Evolutionary conservation across 2,888 invertebrate genomes (phyloP).

Genomic region (Drosophila niveifrons): DNA sequence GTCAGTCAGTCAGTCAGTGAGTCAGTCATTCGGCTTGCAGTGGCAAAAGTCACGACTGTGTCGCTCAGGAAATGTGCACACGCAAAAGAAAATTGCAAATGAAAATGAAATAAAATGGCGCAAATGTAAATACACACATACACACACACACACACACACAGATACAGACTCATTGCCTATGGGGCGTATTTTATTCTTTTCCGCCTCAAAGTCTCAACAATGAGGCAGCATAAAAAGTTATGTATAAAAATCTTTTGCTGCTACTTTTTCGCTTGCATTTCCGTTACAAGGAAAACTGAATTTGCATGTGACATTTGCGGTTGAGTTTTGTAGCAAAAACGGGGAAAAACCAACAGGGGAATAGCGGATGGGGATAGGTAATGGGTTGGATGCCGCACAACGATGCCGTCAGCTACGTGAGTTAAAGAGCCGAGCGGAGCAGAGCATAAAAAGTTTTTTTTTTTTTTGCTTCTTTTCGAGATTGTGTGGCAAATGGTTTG

Average conservation of each 20-base stretch:
- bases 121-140: slow-evolving; percentile 59
- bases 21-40: slow-evolving; percentile 34
- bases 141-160: slow-evolving; percentile 8
- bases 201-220: slow-evolving; percentile 63
- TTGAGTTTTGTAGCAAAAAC: slow-evolving; percentile 40
- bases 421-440: slow-evolving; percentile 39
- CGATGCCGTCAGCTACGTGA: slow-evolving; percentile 41
- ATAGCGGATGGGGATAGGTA: slow-evolving; percentile 1
- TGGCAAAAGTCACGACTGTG: slow-evolving; percentile 64
- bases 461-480: slow-evolving; percentile 7
- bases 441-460: slow-evolving; percentile 26
- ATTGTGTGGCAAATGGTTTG: slow-evolving; percentile 20
- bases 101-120: slow-evolving; percentile 74
- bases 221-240: slow-evolving; percentile 70
- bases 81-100: slow-evolving; percentile 72
- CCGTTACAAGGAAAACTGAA: slow-evolving; percentile 70
- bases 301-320: slow-evolving; percentile 74
- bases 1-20: slow-evolving; percentile 17
- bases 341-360: slow-evolving; percentile 22
- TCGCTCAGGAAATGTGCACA: slow-evolving; percentile 69
- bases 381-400: slow-evolving; percentile 10
- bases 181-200: slow-evolving; percentile 62
- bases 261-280: slow-evolving; percentile 72
- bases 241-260: slow-evolving; percentile 64
- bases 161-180: slow-evolving; percentile 54